These are phyloP conservation scores for Galerucella calmariensis DNA, from an alignment of 2,888 invertebrate species.

Conservation along the genomic window DNA sequence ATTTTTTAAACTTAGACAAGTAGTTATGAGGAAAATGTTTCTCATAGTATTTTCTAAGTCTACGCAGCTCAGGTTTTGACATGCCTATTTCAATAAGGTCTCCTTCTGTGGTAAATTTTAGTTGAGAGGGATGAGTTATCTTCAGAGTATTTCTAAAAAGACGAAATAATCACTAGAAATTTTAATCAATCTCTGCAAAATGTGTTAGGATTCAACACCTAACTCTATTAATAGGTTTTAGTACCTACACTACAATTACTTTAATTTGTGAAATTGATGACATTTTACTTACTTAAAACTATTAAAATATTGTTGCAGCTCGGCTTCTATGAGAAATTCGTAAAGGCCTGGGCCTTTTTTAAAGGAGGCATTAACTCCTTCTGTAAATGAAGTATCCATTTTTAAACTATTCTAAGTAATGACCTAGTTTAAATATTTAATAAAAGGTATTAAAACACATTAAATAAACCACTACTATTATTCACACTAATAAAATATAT, in stretches of 20 bases:
- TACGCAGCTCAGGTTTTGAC: slow-evolving; percentile 93
- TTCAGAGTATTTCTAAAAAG: slow-evolving; percentile 84
- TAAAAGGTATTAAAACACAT: slow-evolving; percentile 2
- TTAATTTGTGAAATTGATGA: background rate
- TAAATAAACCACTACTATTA: slow-evolving; percentile 15
- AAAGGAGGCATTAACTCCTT: slow-evolving; percentile 60
- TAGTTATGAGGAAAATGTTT: slow-evolving; percentile 95
- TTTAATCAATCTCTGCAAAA: background rate
- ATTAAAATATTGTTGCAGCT: slow-evolving; percentile 91
- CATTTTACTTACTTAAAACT: slow-evolving; percentile 72
- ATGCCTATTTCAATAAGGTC: slow-evolving; percentile 92
- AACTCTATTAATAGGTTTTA: no score
- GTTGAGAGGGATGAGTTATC: slow-evolving; percentile 86
- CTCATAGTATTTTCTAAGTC: slow-evolving; percentile 92
- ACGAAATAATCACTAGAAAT: slow-evolving; percentile 8
- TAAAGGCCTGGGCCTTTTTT: slow-evolving; percentile 76
- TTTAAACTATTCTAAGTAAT: slow-evolving; percentile 16
- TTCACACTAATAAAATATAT: slow-evolving; percentile 18
- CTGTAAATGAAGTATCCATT: slow-evolving; percentile 43
- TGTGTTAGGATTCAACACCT: no score
- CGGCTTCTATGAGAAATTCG: slow-evolving; percentile 94
- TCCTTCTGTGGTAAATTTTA: slow-evolving; percentile 94
- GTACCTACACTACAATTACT: no score
- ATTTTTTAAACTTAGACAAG: slow-evolving; percentile 89
- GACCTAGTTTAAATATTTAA: slow-evolving; percentile 14